These are phyloP conservation scores for Otolemur crassicaudatus DNA, from an alignment of 2,797 vertebrate species.

Conservation along the genomic window DNA sequence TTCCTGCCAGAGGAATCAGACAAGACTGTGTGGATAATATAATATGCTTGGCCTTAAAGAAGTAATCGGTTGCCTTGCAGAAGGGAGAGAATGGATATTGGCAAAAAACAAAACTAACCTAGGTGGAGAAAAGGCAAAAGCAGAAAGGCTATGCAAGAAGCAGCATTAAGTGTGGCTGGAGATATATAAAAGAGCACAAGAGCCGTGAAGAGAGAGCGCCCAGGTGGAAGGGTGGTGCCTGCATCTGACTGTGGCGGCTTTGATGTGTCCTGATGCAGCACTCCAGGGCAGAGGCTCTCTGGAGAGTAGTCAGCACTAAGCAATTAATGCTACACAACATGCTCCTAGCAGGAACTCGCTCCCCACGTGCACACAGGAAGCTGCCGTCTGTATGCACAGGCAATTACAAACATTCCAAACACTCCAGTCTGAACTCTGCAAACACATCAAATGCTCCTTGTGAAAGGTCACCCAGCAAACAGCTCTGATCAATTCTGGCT, in stretches of 20 bases:
- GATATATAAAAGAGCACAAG: not conserved
- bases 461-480: conserved; percentile 68
- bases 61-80: not conserved
- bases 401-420: conserved; percentile 70
- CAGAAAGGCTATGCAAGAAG: not conserved
- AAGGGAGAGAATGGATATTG: not conserved
- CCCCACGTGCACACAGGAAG: conserved; percentile 42
- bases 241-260: not conserved
- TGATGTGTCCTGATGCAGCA: not conserved
- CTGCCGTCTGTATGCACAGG: conserved; percentile 11
- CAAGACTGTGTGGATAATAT: not conserved
- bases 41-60: not conserved
- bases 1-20: not conserved
- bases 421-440: conserved; percentile 44
- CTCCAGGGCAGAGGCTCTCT: not conserved
- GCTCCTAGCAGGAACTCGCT: conserved; percentile 16
- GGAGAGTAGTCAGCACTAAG: not conserved
- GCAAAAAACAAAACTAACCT: not conserved
- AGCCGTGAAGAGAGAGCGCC: not conserved
- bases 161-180: conserved; percentile 3
- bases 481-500: conserved; percentile 65
- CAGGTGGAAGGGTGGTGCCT: not conserved
- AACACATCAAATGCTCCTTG: conserved; percentile 57
- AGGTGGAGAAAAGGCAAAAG: not conserved
- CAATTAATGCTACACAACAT: conserved; percentile 46